Base-by-base conservation (phyloP, 2,888 invertebrate genomes). In the Ichneumoninae sp. region DNA sequence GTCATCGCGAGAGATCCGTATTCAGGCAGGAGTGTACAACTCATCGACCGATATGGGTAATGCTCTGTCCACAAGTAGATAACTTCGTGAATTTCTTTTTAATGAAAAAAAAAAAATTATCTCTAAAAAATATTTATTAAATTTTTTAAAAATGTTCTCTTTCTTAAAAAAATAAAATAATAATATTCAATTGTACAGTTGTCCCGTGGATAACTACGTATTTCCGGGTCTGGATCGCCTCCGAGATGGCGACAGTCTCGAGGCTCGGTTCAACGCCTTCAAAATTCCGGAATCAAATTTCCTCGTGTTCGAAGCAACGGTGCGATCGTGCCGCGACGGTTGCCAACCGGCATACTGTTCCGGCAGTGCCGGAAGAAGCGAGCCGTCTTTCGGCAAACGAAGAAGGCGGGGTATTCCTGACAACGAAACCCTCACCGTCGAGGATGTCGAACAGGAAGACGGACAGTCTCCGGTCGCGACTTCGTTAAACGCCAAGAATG, bases 211-310 rank as follows among this genome's bases (percentile, higher is more conserved):
- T 93, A 97, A 97, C 22, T 98, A 97, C 91, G 98, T 98, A 0
- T 98, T 98, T 94, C 98, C 98, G 0, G 97, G 98, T 91, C 93
- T 98, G 88, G 98, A 98, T 92, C 96, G 97, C 91, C 96, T 97
- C 0, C 95, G 98, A 33, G 97, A 96, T 89, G 97, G 97, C 0
- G 98, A 98, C 91, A 97, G 97, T 3, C 94, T 98, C 75, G 98
- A 98, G 94, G 98, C 98, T 0, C 95, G 98, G 90, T 98, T 98
- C 93, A 98, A 98, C 93, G 98, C 98, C 0, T 98, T 98, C 92
- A 98, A 98, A 94, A 98, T 98, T 87, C 98, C 98, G 0, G 98
- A 98, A 94, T 98, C 98, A 0, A 98, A 98, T 93, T 98, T 98
- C 95, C 94, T 98, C 88, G 97, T 98, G 0, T 98, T 98, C 91